Evolutionary conservation across 2,797 vertebrate species (phyloP).

Genomic region (Thaleichthys pacificus): DNA sequence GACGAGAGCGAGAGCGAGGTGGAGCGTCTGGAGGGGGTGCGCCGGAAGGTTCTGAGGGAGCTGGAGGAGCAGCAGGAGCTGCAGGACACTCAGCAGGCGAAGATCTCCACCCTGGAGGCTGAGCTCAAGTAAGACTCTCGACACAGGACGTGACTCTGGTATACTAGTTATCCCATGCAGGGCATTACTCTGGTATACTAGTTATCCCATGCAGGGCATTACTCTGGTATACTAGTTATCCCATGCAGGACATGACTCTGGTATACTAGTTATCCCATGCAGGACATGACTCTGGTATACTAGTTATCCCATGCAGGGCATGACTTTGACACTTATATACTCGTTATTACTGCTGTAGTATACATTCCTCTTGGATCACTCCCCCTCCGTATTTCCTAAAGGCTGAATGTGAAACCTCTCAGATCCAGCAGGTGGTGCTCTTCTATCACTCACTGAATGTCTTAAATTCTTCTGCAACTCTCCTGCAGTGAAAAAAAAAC

Average conservation of each 20-base stretch:
- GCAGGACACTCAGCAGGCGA: slow-evolving; percentile 83
- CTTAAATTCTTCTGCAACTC: not conserved
- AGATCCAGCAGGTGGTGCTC: slow-evolving; percentile 57
- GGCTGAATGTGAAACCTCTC: not conserved
- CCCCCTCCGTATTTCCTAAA: not conserved
- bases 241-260: too few species aligned
- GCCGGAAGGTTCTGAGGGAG: slow-evolving; percentile 87
- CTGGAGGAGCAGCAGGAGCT: slow-evolving; percentile 91
- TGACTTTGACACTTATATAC: too few species aligned
- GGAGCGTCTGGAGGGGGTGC: slow-evolving; percentile 85
- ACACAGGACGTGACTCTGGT: too few species aligned
- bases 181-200: too few species aligned
- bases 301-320: too few species aligned
- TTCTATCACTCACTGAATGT: slow-evolving; percentile 4
- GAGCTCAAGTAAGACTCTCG: slow-evolving; percentile 78
- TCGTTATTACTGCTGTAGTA: not conserved
- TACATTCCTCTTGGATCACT: not conserved
- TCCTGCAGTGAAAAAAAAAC: not conserved
- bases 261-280: too few species aligned
- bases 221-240: too few species aligned
- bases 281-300: too few species aligned
- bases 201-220: too few species aligned
- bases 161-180: too few species aligned
- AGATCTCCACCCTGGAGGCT: slow-evolving; percentile 80
- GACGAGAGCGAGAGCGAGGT: slow-evolving; percentile 93